These are phyloP conservation scores for Caenorhabditis sp. DNA, from an alignment of 2,888 invertebrate species.

Conservation along the genomic window DNA sequence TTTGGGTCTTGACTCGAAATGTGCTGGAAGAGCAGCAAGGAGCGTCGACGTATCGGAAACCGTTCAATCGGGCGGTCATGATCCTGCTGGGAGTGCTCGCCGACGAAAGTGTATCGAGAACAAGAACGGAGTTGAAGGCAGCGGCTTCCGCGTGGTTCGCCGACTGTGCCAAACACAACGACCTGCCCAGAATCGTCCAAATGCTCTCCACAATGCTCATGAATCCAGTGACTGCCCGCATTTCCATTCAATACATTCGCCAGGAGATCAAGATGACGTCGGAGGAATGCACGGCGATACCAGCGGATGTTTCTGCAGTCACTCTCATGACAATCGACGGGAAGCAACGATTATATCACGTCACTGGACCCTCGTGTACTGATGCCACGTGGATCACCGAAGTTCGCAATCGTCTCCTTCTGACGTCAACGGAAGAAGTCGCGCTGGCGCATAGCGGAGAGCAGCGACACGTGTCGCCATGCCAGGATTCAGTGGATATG, in stretches of 20 bases:
- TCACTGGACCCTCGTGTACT: slow-evolving; percentile 52
- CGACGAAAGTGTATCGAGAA: slow-evolving; percentile 71
- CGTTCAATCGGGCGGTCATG: slow-evolving; percentile 76
- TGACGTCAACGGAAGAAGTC: slow-evolving; percentile 49
- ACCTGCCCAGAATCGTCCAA: slow-evolving; percentile 87
- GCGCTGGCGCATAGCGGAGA: slow-evolving; percentile 18
- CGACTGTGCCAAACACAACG: slow-evolving; percentile 85
- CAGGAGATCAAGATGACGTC: slow-evolving; percentile 65
- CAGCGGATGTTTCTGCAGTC: slow-evolving; percentile 68
- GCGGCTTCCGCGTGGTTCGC: slow-evolving; percentile 87
- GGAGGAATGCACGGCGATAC: slow-evolving; percentile 64
- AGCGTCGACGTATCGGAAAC: slow-evolving; percentile 59
- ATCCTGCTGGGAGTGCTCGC: slow-evolving; percentile 75
- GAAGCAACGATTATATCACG: slow-evolving; percentile 75
- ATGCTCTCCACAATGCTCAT: slow-evolving; percentile 84
- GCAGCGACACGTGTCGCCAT: slow-evolving; percentile 18
- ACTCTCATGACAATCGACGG: slow-evolving; percentile 71
- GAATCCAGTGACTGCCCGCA: slow-evolving; percentile 87
- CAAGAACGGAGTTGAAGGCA: slow-evolving; percentile 69
- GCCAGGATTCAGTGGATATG: slow-evolving; percentile 38
- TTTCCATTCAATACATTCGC: slow-evolving; percentile 84
- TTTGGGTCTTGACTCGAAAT: slow-evolving; percentile 74
- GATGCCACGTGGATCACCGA: slow-evolving; percentile 57
- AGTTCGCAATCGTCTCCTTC: slow-evolving; percentile 56
- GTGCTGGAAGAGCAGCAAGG: slow-evolving; percentile 58